Conservation (phyloP, 2,113 vertebrate species). For the Chascanopsetta lugubris region DNA sequence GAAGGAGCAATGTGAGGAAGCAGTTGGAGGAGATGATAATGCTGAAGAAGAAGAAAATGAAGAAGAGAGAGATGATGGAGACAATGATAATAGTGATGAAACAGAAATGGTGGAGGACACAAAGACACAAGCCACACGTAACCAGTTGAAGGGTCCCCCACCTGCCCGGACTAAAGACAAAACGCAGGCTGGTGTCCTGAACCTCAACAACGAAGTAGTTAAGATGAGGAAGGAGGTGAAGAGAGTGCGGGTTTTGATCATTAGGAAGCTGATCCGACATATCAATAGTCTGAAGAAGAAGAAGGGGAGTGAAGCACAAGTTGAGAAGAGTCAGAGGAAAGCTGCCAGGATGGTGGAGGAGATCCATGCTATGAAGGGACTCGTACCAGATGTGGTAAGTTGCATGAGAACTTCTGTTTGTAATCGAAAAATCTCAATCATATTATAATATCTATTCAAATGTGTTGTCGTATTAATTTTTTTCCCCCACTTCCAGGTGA, state of each 20-base stretch:
- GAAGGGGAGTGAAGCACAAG: conserved; percentile 85
- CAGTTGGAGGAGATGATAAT: not conserved
- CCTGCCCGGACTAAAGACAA: conserved; percentile 6
- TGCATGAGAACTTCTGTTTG: not conserved
- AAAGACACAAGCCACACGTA: not conserved
- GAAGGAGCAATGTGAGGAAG: not conserved
- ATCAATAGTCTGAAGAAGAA: conserved; percentile 86
- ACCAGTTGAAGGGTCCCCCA: not conserved
- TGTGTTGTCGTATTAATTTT: not conserved
- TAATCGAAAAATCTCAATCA: not conserved
- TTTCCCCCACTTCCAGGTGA: conserved; percentile 73
- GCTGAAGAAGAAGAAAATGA: not conserved
- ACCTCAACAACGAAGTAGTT: conserved; percentile 89
- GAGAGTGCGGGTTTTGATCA: conserved; percentile 86
- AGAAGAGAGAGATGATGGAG: not conserved
- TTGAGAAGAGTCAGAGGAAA: conserved; percentile 88
- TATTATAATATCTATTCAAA: not conserved
- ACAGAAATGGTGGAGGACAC: not conserved
- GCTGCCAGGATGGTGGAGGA: conserved; percentile 89
- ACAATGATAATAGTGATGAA: not conserved
- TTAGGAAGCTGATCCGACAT: conserved; percentile 89
- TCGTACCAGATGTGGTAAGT: conserved; percentile 84
- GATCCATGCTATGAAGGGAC: conserved; percentile 88
- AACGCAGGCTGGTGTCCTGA: conserved; percentile 60
- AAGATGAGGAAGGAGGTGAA: conserved; percentile 97